Evolutionary conservation across 2,113 vertebrate genomes (phyloP), one percentile per base, ranked within the genome.

Genomic region (Clarias magur): DNA sequence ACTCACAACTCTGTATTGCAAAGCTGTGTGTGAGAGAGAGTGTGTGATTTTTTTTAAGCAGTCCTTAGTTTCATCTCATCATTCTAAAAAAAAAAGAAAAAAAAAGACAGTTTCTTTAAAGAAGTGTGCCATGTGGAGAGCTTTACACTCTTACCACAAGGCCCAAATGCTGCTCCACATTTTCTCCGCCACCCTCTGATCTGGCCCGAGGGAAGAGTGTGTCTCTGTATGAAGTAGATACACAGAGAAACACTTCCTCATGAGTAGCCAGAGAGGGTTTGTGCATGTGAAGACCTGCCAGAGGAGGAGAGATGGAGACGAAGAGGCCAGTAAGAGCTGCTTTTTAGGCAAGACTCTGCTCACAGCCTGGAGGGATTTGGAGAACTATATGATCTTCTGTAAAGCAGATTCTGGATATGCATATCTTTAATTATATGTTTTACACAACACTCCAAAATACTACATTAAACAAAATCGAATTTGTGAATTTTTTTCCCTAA

Each of bases 241-340:
- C 59, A 86, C 82, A 87, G 60, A 81, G 65, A 80, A 87, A 84
- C 84, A 88, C 88, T 89, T 90, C 90, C 86, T 84, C 88, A 48
- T 88, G 84, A 89, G 86, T 89, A 89, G 88, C 84, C 84, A 88
- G 85, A 57, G 75, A 89, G 65, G 25, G 30, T 54, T 79, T 60
- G 67, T 87, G 80, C 90, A 84, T 89, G 88, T 75, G 78, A 76
- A 56, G 79, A 89, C 86, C 84, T 91, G 86, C 87, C 81, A 85
- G 17, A 23, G 48, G 30, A 56, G 62, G 42, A 57, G 81, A 88
- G 65, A 83, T 25, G 42, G 48, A 78, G 48, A 87, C 27, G 70
- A 68, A 78, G 57, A 85, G 53, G n/a, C 57, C 30, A 62, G 25
- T 15, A 12, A 25, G 19, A 7, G 6, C 2, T 85, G 27, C 65